phyloP scores from a whole-genome alignment of 2,797 vertebrate genomes.

The Propithecus perrieri region DNA sequence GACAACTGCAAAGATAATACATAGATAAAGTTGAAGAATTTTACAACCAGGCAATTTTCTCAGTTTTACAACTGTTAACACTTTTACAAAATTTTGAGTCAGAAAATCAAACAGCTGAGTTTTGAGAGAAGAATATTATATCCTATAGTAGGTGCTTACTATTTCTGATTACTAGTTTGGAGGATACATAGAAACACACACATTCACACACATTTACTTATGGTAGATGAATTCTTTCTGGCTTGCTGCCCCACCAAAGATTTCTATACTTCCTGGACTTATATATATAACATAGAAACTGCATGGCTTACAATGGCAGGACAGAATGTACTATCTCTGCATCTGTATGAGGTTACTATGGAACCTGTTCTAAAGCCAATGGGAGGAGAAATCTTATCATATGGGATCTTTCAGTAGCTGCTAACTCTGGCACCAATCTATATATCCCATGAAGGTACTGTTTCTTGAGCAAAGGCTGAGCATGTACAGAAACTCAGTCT shows the following conservation, averaged over 20 bases:
- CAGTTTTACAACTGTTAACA: neutral
- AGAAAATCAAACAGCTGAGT: neutral
- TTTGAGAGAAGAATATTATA: neutral
- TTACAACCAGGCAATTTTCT: neutral
- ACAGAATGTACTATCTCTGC: no score
- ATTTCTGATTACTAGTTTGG: no score
- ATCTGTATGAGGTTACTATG: neutral
- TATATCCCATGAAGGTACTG: no score
- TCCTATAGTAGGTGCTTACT: rapidly evolving
- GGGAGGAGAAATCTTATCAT: rapidly evolving
- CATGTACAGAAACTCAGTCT: neutral
- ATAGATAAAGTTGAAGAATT: neutral
- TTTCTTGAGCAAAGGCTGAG: neutral
- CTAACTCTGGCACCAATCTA: no score
- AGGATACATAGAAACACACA: rapidly evolving
- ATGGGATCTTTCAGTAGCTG: neutral
- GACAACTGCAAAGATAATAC: neutral
- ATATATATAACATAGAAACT: neutral
- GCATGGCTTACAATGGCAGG: no score
- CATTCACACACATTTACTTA: rapidly evolving
- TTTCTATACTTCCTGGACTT: neutral
- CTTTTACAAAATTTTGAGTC: neutral
- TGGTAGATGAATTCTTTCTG: neutral
- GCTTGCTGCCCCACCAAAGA: neutral
- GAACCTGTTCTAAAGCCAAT: neutral